These are phyloP conservation scores for Nephila pilipes DNA, from an alignment of 1,140 invertebrate genomes.

Conservation along the genomic window DNA sequence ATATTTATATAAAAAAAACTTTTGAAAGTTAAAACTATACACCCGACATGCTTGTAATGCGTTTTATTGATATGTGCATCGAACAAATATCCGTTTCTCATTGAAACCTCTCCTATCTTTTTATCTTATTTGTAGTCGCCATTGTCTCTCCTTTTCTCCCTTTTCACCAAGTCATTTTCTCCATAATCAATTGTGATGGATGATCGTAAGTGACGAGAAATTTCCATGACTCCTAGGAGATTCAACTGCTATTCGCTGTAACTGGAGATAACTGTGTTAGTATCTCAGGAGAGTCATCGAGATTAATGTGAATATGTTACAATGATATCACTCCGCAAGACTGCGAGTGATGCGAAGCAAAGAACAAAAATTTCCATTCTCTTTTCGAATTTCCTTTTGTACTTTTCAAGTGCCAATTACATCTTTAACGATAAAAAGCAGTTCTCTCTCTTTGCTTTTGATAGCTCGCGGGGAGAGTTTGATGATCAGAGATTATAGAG, in stretches of 20 bases:
- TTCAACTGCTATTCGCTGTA: neutral
- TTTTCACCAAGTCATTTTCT: neutral
- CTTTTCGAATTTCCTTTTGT: neutral
- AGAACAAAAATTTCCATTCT: neutral
- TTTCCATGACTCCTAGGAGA: neutral
- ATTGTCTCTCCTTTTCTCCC: neutral
- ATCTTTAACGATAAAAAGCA: neutral
- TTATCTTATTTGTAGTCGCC: neutral
- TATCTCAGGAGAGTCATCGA: neutral
- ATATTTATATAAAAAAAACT: no score
- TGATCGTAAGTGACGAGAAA: neutral
- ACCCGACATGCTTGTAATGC: no score
- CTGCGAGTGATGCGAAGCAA: neutral
- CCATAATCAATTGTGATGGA: neutral
- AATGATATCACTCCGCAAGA: neutral
- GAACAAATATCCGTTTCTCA: neutral
- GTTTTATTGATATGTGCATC: neutral
- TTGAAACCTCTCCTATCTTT: neutral
- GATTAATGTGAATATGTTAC: neutral
- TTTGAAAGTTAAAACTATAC: no score
- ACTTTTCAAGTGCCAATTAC: neutral
- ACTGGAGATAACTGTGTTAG: neutral
- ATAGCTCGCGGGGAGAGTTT: no score
- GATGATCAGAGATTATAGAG: no score
- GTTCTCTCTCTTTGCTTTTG: no score